Percentiles rank a stretch among this genome's conserved stretches.
These are phyloP conservation scores for Toxotes jaculatrix DNA, from an alignment of 2,113 vertebrate species.

Conservation along the genomic window DNA sequence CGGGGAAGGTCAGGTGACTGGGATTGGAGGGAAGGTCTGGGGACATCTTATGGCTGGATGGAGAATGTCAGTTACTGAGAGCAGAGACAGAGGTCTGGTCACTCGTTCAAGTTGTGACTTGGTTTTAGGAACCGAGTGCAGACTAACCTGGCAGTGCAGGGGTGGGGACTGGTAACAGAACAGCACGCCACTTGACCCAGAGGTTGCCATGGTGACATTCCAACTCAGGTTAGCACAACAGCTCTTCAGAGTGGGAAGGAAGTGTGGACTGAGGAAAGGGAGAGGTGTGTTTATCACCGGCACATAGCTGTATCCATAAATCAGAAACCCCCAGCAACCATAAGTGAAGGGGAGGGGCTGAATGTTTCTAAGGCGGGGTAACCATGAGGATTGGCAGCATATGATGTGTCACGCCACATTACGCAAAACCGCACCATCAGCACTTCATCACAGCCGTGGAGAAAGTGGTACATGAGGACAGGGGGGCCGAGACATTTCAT, in stretches of 20 bases:
- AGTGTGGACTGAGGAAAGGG: slow-evolving; percentile 66
- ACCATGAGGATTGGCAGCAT: slow-evolving; percentile 26
- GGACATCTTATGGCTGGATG: background rate
- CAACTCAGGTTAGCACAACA: slow-evolving; percentile 73
- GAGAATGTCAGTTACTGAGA: background rate
- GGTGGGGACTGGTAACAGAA: slow-evolving; percentile 5
- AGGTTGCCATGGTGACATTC: slow-evolving; percentile 71
- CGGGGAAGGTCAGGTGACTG: too few species aligned
- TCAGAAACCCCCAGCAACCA: slow-evolving; percentile 65
- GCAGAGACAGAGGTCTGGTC: too few species aligned
- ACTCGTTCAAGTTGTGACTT: background rate
- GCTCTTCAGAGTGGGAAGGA: slow-evolving; percentile 67
- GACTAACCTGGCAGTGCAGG: background rate
- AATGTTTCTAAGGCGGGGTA: slow-evolving; percentile 46
- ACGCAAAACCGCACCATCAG: slow-evolving; percentile 56
- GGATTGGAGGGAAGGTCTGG: background rate
- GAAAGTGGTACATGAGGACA: slow-evolving; percentile 61
- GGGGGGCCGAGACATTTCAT: slow-evolving; percentile 2
- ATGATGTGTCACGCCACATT: slow-evolving; percentile 51
- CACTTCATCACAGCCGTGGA: slow-evolving; percentile 41
- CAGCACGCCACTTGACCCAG: slow-evolving; percentile 45
- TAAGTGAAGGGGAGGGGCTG: slow-evolving; percentile 26
- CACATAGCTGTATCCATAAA: slow-evolving; percentile 79
- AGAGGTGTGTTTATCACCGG: slow-evolving; percentile 78
- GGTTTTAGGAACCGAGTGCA: background rate